Evolutionary conservation across 2,113 vertebrate species (phyloP), one percentile per base, ranked within the genome.

Genomic region (Cynocephalus volans): DNA sequence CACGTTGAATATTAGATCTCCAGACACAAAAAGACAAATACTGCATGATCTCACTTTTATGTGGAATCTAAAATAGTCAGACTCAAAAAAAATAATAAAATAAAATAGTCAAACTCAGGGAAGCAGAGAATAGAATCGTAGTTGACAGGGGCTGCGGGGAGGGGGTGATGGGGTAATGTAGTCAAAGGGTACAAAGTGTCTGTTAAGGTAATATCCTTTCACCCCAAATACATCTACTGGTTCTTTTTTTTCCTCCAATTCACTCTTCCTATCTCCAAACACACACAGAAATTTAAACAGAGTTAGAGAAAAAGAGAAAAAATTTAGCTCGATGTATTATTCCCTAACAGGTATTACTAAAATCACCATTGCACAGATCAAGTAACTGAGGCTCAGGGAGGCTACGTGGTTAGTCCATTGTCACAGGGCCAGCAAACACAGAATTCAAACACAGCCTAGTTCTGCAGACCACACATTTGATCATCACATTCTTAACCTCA

Each of bases 361-460:
- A 65, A 64, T 52, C 45, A 13, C 36, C 18, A 36, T 4, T 23
- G 6, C 7, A 7, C 1, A 17, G 41, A 28, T 6, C 45, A 80
- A 31, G n/a, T 45, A 50, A 31, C 15, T 11, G 41, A n/a, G 41
- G 21, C 17, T 79, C 50, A 28, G 28, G 8, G 10, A 72, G 3
- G 2, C 14, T 14, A 50, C 36, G 36, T 21, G 48, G n/a, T 1
- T 0, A 65, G 33, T 24, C 31, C 54, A 50, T 24, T n/a, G 1
- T 7, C 81, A 23, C 9, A 7, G 0, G 12, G 14, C 19, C 28
- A 1, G 0, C 28, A n/a, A 54, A 45, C 28, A 7, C 26, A 65
- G 14, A 65, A 75, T n/a, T 62, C 19, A 36, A 77, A 13, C 8
- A n/a, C 60, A 41, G 9, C 21, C 4, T 58, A 26, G 28, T 36